A percentile compares a stretch with the other conserved stretches of the same genome.
Conservation (phyloP, 1,140 invertebrate genomes). For the Apis dorsata region DNA sequence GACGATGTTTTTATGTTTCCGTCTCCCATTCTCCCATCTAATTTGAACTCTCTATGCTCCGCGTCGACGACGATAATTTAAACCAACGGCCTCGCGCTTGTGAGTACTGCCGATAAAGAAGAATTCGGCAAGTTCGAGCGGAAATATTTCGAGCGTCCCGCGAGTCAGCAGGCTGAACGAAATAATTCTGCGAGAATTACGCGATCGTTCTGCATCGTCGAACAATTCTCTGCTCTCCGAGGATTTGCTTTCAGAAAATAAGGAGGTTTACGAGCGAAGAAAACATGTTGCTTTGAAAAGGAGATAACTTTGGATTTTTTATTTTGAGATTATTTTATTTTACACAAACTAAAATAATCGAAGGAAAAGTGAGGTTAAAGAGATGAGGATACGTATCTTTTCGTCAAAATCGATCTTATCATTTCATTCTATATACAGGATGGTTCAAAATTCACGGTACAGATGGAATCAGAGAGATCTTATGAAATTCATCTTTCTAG, state of each 20-base stretch:
- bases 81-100: not conserved
- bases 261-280: not conserved
- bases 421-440: no score
- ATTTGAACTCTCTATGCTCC: no score
- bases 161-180: conserved; percentile 22
- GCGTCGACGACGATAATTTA: conserved; percentile 30
- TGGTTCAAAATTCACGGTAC: no score
- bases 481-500: not conserved
- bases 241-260: not conserved
- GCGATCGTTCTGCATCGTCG: conserved; percentile 28
- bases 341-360: not conserved
- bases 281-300: not conserved
- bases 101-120: not conserved
- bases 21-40: not conserved
- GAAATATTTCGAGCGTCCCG: conserved; percentile 36
- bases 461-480: no score
- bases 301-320: not conserved
- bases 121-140: conserved; percentile 39
- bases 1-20: conserved; percentile 27
- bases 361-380: no score
- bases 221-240: not conserved
- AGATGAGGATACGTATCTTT: no score
- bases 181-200: conserved; percentile 47
- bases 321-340: not conserved
- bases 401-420: no score